Evolutionary conservation across 1,140 invertebrate species (phyloP).

Genomic region (Pollicipes pollicipes): DNA sequence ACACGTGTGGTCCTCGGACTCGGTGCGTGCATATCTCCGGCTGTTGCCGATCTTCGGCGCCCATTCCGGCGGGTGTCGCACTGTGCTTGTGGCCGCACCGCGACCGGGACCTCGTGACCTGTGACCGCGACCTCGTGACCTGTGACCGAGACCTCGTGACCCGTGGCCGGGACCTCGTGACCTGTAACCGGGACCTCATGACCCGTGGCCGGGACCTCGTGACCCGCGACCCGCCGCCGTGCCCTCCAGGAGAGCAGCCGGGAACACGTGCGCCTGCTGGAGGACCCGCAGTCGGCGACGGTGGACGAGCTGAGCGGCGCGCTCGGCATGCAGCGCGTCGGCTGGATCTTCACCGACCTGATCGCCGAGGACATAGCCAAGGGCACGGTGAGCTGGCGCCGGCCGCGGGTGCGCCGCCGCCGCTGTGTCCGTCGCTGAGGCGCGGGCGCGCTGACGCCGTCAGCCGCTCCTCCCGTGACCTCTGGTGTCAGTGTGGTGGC

Average conservation of each 20-base stretch:
- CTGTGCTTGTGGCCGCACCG: not conserved
- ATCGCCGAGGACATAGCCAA: conserved; percentile 51
- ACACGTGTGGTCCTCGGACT: too few species aligned
- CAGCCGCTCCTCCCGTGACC: too few species aligned
- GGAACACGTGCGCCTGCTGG: conserved; percentile 33
- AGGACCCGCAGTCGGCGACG: conserved; percentile 43
- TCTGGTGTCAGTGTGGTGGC: too few species aligned
- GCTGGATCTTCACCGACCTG: conserved; percentile 99
- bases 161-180: not conserved
- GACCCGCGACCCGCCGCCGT: too few species aligned
- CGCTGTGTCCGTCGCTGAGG: too few species aligned
- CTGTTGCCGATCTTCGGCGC: too few species aligned
- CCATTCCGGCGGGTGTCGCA: too few species aligned
- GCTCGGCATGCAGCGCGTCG: conserved; percentile 67
- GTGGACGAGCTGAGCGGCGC: conserved; percentile 15
- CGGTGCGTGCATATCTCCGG: too few species aligned
- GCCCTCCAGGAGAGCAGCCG: conserved; percentile 27
- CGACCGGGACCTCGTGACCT: not conserved
- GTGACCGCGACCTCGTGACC: not conserved
- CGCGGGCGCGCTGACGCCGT: too few species aligned
- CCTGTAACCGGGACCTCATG: not conserved
- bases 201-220: not conserved
- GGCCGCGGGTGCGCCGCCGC: too few species aligned
- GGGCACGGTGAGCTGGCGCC: conserved; percentile 16
- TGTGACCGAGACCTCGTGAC: not conserved